A percentile compares a stretch with the other conserved stretches of the same genome.
Conservation (phyloP, 2,797 vertebrate species). For the Odontamblyopus rebecca region DNA sequence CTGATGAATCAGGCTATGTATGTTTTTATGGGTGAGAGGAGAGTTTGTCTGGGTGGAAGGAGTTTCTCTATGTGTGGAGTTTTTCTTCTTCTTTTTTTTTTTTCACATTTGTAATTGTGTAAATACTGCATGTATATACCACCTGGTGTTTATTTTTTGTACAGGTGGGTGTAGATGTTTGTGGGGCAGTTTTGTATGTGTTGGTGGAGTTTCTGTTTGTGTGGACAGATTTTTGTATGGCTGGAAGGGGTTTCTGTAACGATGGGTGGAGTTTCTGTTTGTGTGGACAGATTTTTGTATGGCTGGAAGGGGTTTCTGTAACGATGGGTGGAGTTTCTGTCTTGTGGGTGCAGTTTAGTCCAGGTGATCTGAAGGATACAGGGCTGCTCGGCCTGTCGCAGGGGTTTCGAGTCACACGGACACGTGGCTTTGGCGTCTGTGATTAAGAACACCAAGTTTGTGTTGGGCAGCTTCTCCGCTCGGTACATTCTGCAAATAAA, state of each 20-base stretch:
- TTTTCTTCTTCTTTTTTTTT: too few species aligned
- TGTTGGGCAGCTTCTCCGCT: slow-evolving; percentile 94
- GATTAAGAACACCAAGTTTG: slow-evolving; percentile 96
- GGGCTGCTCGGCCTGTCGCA: slow-evolving; percentile 94
- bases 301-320: too few species aligned
- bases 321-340: too few species aligned
- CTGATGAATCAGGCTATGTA: too few species aligned
- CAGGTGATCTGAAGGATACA: slow-evolving; percentile 88
- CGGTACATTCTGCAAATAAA: slow-evolving; percentile 87
- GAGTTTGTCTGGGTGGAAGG: too few species aligned
- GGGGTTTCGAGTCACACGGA: slow-evolving; percentile 88
- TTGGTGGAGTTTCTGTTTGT: neutral
- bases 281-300: neutral
- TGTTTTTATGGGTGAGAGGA: too few species aligned
- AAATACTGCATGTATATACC: too few species aligned
- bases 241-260: slow-evolving; percentile 8
- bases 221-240: neutral
- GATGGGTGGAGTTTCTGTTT: neutral
- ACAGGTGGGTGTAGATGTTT: too few species aligned
- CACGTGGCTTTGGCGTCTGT: slow-evolving; percentile 92
- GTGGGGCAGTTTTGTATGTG: too few species aligned
- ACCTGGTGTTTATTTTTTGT: too few species aligned
- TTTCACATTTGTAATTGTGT: too few species aligned
- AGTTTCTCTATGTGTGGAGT: too few species aligned
- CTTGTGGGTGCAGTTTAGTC: neutral